phyloP scores from a whole-genome alignment of 2,888 invertebrate species.

The Cerceris rybyensis region DNA sequence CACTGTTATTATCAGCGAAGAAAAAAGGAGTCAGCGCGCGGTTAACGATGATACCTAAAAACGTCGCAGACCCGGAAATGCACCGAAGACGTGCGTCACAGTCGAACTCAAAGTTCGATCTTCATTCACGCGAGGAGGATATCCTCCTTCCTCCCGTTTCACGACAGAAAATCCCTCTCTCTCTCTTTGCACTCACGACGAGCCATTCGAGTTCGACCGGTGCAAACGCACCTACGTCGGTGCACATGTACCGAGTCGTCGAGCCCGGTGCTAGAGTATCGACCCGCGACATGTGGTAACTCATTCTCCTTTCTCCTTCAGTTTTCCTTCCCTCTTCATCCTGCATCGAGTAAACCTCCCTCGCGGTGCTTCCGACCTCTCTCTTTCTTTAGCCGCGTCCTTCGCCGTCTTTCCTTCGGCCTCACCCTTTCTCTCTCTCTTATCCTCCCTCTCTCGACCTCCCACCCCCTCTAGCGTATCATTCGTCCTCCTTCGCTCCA shows the following conservation, averaged over 20 bases:
- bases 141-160: slow-evolving; percentile 13
- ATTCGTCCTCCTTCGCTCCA: not conserved
- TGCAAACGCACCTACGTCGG: slow-evolving; percentile 67
- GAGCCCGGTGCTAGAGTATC: slow-evolving; percentile 75
- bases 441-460: slow-evolving; percentile 21
- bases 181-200: slow-evolving; percentile 26
- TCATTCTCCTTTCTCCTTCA: slow-evolving; percentile 60
- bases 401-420: not conserved
- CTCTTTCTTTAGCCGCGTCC: slow-evolving; percentile 20
- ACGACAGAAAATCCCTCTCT: not conserved
- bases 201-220: slow-evolving; percentile 42
- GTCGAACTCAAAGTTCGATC: slow-evolving; percentile 50
- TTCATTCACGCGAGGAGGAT: slow-evolving; percentile 51
- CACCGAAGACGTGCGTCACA: slow-evolving; percentile 32
- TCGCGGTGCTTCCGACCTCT: slow-evolving; percentile 17
- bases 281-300: slow-evolving; percentile 69
- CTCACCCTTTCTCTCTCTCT: slow-evolving; percentile 16
- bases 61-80: not conserved
- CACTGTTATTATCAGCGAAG: too few species aligned
- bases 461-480: slow-evolving; percentile 32
- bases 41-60: not conserved
- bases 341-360: slow-evolving; percentile 22
- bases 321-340: slow-evolving; percentile 33
- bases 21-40: not conserved
- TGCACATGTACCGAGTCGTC: slow-evolving; percentile 62